These are phyloP conservation scores for Heliocidaris erythrogramma DNA, from an alignment of 35 echinoderm and acorn worm species.

Conservation along the genomic window DNA sequence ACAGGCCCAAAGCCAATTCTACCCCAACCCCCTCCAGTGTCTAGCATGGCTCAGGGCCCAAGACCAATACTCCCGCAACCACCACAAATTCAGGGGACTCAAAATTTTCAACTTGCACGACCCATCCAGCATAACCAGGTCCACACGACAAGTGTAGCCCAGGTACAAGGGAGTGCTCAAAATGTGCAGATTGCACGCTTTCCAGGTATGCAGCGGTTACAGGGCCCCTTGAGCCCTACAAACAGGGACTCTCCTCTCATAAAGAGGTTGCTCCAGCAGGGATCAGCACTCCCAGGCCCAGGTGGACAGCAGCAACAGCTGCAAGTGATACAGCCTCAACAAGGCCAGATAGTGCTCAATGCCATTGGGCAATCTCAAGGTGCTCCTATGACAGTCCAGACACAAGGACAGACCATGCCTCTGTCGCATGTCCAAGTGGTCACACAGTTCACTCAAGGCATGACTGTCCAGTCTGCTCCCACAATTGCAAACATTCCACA, in stretches of 20 bases:
- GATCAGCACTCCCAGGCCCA: conserved; percentile 58
- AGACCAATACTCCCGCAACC: background rate
- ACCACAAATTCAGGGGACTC: background rate
- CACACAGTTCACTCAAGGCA: background rate
- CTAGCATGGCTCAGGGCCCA: background rate
- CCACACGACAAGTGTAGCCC: background rate
- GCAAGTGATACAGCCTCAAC: conserved; percentile 67
- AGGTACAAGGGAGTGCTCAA: background rate
- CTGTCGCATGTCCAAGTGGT: conserved; percentile 44
- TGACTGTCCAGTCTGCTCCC: conserved; percentile 20
- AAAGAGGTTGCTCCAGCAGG: conserved; percentile 81
- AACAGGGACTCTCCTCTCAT: conserved; percentile 86
- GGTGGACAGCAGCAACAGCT: conserved; percentile 44
- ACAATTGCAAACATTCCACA: conserved; percentile 41
- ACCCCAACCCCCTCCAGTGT: conserved; percentile 26
- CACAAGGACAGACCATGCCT: conserved; percentile 38
- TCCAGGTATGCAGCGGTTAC: conserved; percentile 1
- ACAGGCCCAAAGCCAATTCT: conserved; percentile 33
- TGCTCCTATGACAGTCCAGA: conserved; percentile 25
- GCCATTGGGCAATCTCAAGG: conserved; percentile 30
- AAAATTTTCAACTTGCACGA: background rate
- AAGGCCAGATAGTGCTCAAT: conserved; percentile 35
- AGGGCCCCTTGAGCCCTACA: conserved; percentile 33
- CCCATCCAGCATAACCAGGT: background rate
- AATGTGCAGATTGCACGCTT: conserved; percentile 12